phyloP scores from a whole-genome alignment of 2,113 vertebrate genomes.

The Struthio camelus region DNA sequence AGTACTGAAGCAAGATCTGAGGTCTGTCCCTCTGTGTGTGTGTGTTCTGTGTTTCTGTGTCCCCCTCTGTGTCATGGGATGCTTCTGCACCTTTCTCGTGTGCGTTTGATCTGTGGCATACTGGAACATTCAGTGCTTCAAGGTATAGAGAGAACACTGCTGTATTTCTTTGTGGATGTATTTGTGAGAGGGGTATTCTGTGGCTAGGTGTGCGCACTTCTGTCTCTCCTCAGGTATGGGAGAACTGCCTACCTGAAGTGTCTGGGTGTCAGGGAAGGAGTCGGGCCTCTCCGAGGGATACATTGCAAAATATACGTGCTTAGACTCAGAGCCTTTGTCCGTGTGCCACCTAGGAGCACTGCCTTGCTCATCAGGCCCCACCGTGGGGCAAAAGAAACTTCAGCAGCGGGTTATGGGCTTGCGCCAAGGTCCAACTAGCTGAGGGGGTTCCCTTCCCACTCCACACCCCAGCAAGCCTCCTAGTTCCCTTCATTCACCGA shows the following conservation, averaged over 20 bases:
- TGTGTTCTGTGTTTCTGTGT: too few relatives aligned
- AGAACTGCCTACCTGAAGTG: not conserved
- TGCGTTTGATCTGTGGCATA: too few relatives aligned
- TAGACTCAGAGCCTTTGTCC: fast-evolving
- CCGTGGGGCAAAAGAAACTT: not conserved
- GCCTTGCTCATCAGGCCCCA: fast-evolving
- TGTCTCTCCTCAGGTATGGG: not conserved
- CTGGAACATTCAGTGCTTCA: too few relatives aligned
- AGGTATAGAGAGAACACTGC: too few relatives aligned
- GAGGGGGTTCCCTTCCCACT: not conserved
- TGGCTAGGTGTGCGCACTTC: fast-evolving
- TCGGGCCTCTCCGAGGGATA: not conserved
- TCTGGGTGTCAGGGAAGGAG: not conserved
- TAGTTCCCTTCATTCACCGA: not conserved
- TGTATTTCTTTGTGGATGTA: fast-evolving
- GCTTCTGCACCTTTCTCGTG: too few relatives aligned
- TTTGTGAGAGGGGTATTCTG: not conserved
- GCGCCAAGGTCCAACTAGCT: not conserved
- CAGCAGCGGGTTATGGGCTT: not conserved
- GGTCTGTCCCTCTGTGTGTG: too few relatives aligned
- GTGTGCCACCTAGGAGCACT: fast-evolving
- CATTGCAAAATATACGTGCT: not conserved
- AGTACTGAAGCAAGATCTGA: too few relatives aligned
- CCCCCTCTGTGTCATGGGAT: too few relatives aligned
- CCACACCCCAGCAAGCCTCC: not conserved